Percentiles rank a stretch among this genome's conserved stretches.
phyloP scores from a whole-genome alignment of 2,797 vertebrate species.

The Poecile montanus region DNA sequence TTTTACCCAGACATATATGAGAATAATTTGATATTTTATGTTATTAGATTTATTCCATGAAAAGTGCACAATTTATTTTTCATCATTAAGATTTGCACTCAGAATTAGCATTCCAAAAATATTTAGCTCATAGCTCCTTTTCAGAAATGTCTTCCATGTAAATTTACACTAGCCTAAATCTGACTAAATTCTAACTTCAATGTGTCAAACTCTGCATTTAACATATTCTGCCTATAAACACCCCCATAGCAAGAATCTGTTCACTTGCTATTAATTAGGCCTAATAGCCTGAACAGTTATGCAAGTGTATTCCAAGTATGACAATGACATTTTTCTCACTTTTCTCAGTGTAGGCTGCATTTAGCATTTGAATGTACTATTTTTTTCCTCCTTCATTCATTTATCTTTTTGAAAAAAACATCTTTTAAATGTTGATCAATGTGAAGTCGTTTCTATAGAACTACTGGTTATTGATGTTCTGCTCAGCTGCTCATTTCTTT shows the following conservation, averaged over 20 bases:
- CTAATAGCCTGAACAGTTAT: conserved; percentile 38
- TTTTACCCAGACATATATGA: not conserved
- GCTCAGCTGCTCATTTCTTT: conserved; percentile 56
- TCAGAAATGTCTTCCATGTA: not conserved
- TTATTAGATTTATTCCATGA: not conserved
- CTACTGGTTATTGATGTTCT: conserved; percentile 25
- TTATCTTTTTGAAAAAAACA: not conserved
- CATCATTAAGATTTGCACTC: not conserved
- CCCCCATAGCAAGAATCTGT: not conserved
- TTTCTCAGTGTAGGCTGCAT: conserved; percentile 29
- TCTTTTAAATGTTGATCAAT: conserved; percentile 50
- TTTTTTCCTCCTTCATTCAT: conserved; percentile 46
- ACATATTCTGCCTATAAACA: conserved; percentile 32
- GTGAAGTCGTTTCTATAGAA: conserved; percentile 38
- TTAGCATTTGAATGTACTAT: conserved; percentile 49
- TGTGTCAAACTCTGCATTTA: not conserved
- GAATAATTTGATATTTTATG: not conserved
- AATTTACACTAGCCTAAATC: not conserved
- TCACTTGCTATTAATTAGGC: conserved; percentile 42
- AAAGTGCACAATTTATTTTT: not conserved
- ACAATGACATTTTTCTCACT: conserved; percentile 45
- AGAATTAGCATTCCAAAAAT: not conserved
- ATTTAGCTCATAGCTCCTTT: not conserved
- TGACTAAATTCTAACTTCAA: not conserved
- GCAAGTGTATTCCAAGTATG: not conserved